These are phyloP conservation scores for Electrona antarctica DNA, from an alignment of 2,113 vertebrate species.

Conservation along the genomic window DNA sequence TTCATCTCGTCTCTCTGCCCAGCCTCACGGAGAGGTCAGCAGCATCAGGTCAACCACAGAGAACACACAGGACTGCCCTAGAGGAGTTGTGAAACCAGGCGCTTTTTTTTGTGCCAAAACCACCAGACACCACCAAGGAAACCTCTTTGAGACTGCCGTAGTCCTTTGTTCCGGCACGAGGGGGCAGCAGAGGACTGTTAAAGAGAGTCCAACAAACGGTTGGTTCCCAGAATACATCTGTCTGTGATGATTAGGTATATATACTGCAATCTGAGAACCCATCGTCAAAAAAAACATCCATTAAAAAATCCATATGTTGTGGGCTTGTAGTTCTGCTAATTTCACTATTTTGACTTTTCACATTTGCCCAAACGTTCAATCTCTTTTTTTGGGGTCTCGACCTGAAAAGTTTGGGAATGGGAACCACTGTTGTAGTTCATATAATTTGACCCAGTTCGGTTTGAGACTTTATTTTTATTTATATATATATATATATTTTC, in stretches of 20 bases:
- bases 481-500: no score
- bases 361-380: no score
- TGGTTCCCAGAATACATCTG: no score
- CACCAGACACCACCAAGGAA: no score
- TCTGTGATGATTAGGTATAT: background rate
- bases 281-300: no score
- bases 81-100: conserved; percentile 23
- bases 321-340: no score
- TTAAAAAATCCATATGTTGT: no score
- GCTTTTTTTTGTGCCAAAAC: background rate
- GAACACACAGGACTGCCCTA: conserved; percentile 8
- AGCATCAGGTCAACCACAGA: conserved; percentile 39
- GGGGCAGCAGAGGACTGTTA: conserved; percentile 63
- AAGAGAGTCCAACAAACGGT: background rate
- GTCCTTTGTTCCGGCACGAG: conserved; percentile 53
- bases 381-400: no score
- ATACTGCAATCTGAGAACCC: background rate
- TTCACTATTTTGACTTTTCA: no score
- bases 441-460: conserved; percentile 3
- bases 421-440: background rate
- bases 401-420: background rate
- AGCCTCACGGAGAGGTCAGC: conserved; percentile 34
- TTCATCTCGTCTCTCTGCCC: conserved; percentile 19
- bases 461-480: background rate
- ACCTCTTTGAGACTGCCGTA: background rate